phyloP scores from a whole-genome alignment of 2,888 invertebrate species.

The Rhodophaea formosa region DNA sequence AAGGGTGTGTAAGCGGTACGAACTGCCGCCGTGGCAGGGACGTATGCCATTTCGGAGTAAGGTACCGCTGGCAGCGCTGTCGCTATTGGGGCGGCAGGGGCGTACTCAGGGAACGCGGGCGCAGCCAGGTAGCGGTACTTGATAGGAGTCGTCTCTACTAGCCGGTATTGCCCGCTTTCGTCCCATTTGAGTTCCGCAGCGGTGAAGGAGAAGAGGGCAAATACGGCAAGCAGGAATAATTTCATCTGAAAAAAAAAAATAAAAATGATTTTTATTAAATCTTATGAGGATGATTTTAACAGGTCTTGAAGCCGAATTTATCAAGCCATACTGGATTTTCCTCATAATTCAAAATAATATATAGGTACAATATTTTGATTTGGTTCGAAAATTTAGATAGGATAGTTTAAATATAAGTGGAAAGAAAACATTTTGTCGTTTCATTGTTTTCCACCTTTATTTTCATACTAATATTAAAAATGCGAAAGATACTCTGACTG shows the following conservation, averaged over 20 bases:
- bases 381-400: too few relatives aligned
- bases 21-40: not conserved
- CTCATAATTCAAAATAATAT: too few relatives aligned
- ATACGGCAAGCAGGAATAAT: conserved; percentile 20
- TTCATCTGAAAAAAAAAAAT: conserved; percentile 6
- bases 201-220: conserved; percentile 20
- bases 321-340: too few relatives aligned
- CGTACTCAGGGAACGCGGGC: not conserved
- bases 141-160: conserved; percentile 19
- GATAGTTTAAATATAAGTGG: too few relatives aligned
- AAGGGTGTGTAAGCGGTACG: not conserved
- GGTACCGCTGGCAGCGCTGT: not conserved
- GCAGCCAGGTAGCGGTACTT: conserved; percentile 1
- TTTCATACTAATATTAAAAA: too few relatives aligned
- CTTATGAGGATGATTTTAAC: too few relatives aligned
- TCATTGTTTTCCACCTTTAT: too few relatives aligned
- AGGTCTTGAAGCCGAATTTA: too few relatives aligned
- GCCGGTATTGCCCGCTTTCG: conserved; percentile 25
- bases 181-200: conserved; percentile 27
- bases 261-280: not conserved
- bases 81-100: not conserved
- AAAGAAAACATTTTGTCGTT: too few relatives aligned
- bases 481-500: too few relatives aligned
- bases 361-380: too few relatives aligned
- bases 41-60: not conserved